phyloP scores from a whole-genome alignment of 2,888 invertebrate species.

The Lucinisca nassula region DNA sequence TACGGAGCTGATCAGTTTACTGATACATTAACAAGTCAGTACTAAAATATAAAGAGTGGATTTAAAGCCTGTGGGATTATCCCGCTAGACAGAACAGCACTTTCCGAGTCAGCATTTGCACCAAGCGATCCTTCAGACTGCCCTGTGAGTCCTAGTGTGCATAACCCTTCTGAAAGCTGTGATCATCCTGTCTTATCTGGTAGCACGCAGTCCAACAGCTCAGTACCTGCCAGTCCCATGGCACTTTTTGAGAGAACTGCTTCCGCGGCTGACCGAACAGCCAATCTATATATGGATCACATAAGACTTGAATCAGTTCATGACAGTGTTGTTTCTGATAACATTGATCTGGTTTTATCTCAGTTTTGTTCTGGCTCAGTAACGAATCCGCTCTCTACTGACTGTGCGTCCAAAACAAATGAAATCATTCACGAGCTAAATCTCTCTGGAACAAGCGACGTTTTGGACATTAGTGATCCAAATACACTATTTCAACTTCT shows the following conservation, averaged over 20 bases:
- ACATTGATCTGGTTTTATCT: neutral
- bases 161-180: too few species aligned
- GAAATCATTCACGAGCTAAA: neutral
- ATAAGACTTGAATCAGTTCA: neutral
- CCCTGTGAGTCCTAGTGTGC: too few species aligned
- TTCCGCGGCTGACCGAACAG: too few species aligned
- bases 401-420: neutral
- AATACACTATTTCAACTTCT: constrained; percentile 9
- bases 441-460: neutral
- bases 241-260: too few species aligned
- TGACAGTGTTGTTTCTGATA: neutral
- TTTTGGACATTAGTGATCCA: constrained; percentile 27
- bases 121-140: constrained; percentile 42
- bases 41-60: constrained; percentile 56
- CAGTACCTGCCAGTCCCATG: too few species aligned
- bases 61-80: constrained; percentile 51
- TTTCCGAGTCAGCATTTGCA: constrained; percentile 25
- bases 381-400: neutral
- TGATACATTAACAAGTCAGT: too few species aligned
- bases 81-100: constrained; percentile 36
- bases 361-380: neutral
- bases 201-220: too few species aligned
- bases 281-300: too few species aligned
- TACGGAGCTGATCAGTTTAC: too few species aligned
- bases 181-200: too few species aligned